A percentile compares a stretch with the other conserved stretches of the same genome.
Evolutionary conservation across 1,140 invertebrate species (phyloP).

Genomic region (Conus betulinus): DNA sequence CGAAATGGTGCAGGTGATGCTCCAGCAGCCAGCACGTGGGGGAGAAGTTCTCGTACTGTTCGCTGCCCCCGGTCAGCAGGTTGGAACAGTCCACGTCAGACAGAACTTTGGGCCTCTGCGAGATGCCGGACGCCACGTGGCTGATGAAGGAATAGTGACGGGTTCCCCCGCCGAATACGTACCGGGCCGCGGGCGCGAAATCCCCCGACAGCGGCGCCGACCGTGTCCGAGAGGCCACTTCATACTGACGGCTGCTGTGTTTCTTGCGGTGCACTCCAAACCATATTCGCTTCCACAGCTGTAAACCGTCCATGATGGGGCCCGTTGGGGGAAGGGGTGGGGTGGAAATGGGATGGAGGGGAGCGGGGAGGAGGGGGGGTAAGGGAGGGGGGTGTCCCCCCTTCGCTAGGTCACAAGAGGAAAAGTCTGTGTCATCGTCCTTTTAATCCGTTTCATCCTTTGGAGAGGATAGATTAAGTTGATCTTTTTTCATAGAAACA

Average conservation of each 20-base stretch:
- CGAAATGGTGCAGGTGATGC: conserved; percentile 51
- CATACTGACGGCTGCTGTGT: neutral
- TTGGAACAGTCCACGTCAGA: conserved; percentile 40
- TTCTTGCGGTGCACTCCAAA: neutral
- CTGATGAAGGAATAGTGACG: conserved; percentile 7
- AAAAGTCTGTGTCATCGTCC: too few relatives aligned
- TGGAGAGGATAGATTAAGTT: too few relatives aligned
- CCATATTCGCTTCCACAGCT: conserved; percentile 14
- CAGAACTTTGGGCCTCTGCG: conserved; percentile 47
- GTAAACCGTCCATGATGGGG: neutral
- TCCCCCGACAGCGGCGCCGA: neutral
- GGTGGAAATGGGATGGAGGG: too few relatives aligned
- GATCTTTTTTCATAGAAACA: too few relatives aligned
- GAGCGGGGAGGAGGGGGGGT: too few relatives aligned
- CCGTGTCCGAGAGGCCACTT: neutral
- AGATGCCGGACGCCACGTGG: neutral
- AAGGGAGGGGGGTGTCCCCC: too few relatives aligned
- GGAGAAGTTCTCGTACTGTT: conserved; percentile 49
- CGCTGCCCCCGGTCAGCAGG: conserved; percentile 44
- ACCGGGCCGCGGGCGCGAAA: neutral
- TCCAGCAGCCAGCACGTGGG: conserved; percentile 51
- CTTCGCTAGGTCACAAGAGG: too few relatives aligned
- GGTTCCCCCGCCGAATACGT: neutral
- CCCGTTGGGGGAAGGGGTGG: too few relatives aligned
- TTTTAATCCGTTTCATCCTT: too few relatives aligned